Base-by-base conservation (phyloP, 2,888 invertebrate genomes). In the Zele albiditarsus region DNA sequence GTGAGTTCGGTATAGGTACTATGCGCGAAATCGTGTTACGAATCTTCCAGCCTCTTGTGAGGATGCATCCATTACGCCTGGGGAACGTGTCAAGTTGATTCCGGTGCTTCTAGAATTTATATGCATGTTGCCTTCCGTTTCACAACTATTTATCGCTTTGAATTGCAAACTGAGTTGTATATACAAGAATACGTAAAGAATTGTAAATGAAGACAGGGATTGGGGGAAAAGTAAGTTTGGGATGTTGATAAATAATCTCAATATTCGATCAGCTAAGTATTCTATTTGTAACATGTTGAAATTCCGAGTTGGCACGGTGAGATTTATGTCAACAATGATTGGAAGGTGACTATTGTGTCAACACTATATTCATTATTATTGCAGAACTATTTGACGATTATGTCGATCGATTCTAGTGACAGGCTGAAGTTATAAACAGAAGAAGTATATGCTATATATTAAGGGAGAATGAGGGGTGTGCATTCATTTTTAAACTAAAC, bases 51-150 rank as follows among this genome's bases (percentile, higher is more conserved):
- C 31, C 25, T 69, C 69, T 69, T 69, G 70, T 23, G 31, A 33
- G 23, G 14, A 71, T 62, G 42, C 46, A 71, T 71, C 42, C 42
- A 71, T 71, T 71, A 71, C 42, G 33, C 42, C 20, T n/a, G 62
- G 62, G 49, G 62, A 71, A 71, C 33, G 62, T 71, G 71, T 71
- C 71, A 71, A 71, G 71, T n/a, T 62, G 62, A 20, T 62, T 71
- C 71, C 49, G 38, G 62, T 71, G 46, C 25, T 62, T 62, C 27
- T 62, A 38, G 42, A 71, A 71, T 71, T 71, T 71, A 71, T 62
- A 46, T 71, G 42, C 42, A 62, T 46, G 60, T 31, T 62, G 38
- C 46, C 42, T 71, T 71, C 42, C 62, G 28, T 71, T 62, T 62
- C 38, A 46, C 27, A 46, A 71, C 60, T 71, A 71, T 71, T 71